Conservation (phyloP, 2,888 invertebrate genomes). For the Epiblema foenella region DNA sequence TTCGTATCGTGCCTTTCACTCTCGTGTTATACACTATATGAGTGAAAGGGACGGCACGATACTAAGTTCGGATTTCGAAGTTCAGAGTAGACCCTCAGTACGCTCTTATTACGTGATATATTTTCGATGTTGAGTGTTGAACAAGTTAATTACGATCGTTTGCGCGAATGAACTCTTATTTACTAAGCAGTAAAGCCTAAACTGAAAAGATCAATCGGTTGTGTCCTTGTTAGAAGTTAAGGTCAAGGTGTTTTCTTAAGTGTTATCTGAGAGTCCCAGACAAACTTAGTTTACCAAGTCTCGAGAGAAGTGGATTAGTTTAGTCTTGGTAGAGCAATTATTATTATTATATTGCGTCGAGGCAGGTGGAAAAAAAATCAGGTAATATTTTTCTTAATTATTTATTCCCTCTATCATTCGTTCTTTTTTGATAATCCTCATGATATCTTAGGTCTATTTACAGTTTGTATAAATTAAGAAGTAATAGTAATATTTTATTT, state of each 20-base stretch:
- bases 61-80: no score
- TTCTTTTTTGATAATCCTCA: slow-evolving; percentile 81
- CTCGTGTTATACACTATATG: no score
- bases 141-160: neutral
- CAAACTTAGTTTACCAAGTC: neutral
- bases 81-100: no score
- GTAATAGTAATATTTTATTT: slow-evolving; percentile 76
- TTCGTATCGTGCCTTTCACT: no score
- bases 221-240: slow-evolving; percentile 11
- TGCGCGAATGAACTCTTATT: slow-evolving; percentile 8
- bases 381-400: slow-evolving; percentile 65
- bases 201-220: neutral
- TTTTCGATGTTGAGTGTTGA: no score
- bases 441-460: slow-evolving; percentile 81
- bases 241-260: neutral
- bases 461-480: slow-evolving; percentile 82
- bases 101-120: no score
- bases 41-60: no score
- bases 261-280: slow-evolving; percentile 11
- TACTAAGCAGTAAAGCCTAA: neutral
- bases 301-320: slow-evolving; percentile 6
- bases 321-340: neutral
- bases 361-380: slow-evolving; percentile 34
- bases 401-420: slow-evolving; percentile 82
- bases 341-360: neutral